Evolutionary conservation across 1,140 invertebrate genomes (phyloP).

Genomic region (Eumaeus atala): DNA sequence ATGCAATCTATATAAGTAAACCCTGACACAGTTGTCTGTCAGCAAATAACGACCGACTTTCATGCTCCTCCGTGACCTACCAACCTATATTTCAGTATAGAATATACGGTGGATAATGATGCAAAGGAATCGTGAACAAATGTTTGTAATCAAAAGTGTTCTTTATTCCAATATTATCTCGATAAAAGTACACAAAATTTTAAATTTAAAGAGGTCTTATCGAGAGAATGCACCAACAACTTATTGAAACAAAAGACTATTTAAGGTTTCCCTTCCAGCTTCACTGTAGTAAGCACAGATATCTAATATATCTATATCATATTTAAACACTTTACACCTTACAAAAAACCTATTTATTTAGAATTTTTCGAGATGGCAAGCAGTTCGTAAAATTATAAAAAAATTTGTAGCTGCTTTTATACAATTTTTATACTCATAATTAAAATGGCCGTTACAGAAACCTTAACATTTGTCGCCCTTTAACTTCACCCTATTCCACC

Average conservation of each 20-base stretch:
- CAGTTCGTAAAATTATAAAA: too few relatives aligned
- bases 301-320: too few relatives aligned
- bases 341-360: too few relatives aligned
- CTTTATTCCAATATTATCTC: slow-evolving; percentile 3
- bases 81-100: slow-evolving; percentile 9
- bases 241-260: too few relatives aligned
- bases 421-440: too few relatives aligned
- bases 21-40: slow-evolving; percentile 3
- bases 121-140: neutral
- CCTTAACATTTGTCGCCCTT: slow-evolving; percentile 3
- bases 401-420: too few relatives aligned
- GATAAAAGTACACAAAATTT: neutral
- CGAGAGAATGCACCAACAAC: too few relatives aligned
- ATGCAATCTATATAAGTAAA: slow-evolving; percentile 11
- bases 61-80: slow-evolving; percentile 5
- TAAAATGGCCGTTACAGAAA: too few relatives aligned
- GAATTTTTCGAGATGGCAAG: too few relatives aligned
- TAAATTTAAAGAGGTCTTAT: neutral
- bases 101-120: slow-evolving; percentile 4
- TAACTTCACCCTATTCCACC: slow-evolving; percentile 1
- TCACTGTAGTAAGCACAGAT: too few relatives aligned
- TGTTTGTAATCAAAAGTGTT: slow-evolving; percentile 2
- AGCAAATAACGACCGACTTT: slow-evolving; percentile 3
- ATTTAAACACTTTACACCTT: too few relatives aligned
- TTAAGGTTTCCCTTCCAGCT: too few relatives aligned